Percentiles rank a stretch among this genome's conserved stretches.
These are phyloP conservation scores for Hypolimnas misippus DNA, from an alignment of 2,888 invertebrate genomes.

Conservation along the genomic window DNA sequence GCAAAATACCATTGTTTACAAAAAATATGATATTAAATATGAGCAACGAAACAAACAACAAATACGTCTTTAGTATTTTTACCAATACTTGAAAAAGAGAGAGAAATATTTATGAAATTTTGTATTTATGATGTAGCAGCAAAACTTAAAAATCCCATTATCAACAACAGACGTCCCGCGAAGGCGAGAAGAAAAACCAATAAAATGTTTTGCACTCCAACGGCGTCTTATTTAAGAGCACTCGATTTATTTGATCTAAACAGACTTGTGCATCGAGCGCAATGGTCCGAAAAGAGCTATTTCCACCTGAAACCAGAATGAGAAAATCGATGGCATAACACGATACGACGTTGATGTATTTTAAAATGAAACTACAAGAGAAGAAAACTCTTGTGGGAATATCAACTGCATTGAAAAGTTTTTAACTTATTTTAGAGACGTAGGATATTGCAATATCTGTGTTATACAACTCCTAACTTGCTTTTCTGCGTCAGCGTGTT, in stretches of 20 bases:
- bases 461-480: too few relatives aligned
- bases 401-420: background rate
- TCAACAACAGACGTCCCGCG: conserved; percentile 33
- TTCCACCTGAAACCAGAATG: conserved; percentile 59
- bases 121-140: background rate
- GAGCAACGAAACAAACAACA: background rate
- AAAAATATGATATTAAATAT: background rate
- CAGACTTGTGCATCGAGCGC: conserved; percentile 52
- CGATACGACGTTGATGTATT: conserved; percentile 29
- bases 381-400: background rate
- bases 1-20: background rate
- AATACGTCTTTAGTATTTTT: too few relatives aligned
- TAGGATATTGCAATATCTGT: too few relatives aligned
- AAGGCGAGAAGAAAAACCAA: conserved; percentile 44
- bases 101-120: background rate
- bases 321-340: conserved; percentile 55
- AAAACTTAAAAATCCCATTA: conserved; percentile 29
- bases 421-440: background rate
- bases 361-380: conserved; percentile 19
- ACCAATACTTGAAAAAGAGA: background rate
- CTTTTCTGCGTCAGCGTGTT: too few relatives aligned
- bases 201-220: conserved; percentile 50
- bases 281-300: conserved; percentile 65
- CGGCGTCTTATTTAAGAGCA: conserved; percentile 49
- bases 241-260: conserved; percentile 66